Base-by-base conservation (phyloP, 92 coral and sea anemone species). In the Epizoanthus stellaris region DNA sequence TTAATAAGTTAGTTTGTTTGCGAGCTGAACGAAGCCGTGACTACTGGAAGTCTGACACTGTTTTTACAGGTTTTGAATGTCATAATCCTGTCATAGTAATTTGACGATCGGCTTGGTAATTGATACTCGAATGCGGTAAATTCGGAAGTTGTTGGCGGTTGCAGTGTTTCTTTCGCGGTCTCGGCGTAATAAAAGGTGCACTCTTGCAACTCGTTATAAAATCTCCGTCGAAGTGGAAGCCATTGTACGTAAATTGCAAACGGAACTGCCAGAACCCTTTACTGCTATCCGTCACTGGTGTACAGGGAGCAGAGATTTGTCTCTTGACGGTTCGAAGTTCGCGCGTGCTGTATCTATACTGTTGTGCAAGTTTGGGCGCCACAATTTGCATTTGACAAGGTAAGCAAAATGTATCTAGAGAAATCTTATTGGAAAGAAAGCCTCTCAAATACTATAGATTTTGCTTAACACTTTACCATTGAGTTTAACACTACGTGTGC, bases 131-230 rank as follows among this genome's bases (percentile, higher is more conserved):
- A 56, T 79, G 83, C 83, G 83, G 83, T 79, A 79, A 79, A 45
- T 79, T 79, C 72, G 83, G 83, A 79, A 79, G 67, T 79, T 79
- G 38, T 42, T 79, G 49, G 83, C 70, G 70, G 82, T 77, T 74
- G 11, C 20, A 63, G 71, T 61, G 82, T 34, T 77, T 77, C 65
- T 36, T 40, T 77, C 56, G 58, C 38, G 57, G 70, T 77, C 16
- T 4, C 83, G 6, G 13, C 72, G 5, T 16, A 19, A 42, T 79
- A 79, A 79, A 79, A 79, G 60, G 17, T 42, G 43, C 60, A 19
- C 38, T 19, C 20, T 36, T 54, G 25, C 13, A n/a, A 53, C 61
- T 63, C 23, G 49, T 5, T 62, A 14, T 38, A 11, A 43, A 62
- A 40, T 42, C 59, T 43, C 23, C 15, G 45, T 12, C 71, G 25